Percentiles rank a stretch among this genome's conserved stretches.
These are phyloP conservation scores for Drosophila crucigera DNA, from an alignment of 2,888 invertebrate species.

Conservation along the genomic window DNA sequence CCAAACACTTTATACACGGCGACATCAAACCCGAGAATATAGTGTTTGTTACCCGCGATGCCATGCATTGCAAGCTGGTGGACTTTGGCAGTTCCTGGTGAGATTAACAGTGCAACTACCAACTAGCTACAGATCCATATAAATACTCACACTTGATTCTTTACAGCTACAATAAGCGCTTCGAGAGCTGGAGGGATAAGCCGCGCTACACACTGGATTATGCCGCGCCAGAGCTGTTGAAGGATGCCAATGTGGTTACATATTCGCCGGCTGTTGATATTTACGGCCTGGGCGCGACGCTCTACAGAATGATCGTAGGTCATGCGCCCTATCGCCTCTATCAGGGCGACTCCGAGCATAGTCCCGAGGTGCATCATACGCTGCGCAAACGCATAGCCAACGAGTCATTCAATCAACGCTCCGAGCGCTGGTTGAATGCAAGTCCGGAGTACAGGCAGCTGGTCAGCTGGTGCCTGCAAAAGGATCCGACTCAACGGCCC, in stretches of 20 bases:
- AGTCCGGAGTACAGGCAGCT: constrained; percentile 68
- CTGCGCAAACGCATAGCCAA: constrained; percentile 76
- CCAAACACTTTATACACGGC: constrained; percentile 93
- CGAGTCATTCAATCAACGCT: constrained; percentile 73
- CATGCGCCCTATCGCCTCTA: constrained; percentile 90
- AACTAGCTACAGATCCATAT: not conserved
- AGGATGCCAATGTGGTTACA: constrained; percentile 76
- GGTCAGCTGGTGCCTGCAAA: constrained; percentile 75
- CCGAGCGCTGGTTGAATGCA: constrained; percentile 74
- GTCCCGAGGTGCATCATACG: constrained; percentile 44
- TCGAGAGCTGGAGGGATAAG: constrained; percentile 85
- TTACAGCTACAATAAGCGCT: constrained; percentile 68
- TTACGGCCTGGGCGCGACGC: constrained; percentile 97
- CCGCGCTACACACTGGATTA: constrained; percentile 96
- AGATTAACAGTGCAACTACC: constrained; percentile 6
- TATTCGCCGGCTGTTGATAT: constrained; percentile 98
- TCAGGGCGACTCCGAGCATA: constrained; percentile 55
- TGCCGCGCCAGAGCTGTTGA: constrained; percentile 97
- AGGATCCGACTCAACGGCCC: constrained; percentile 73
- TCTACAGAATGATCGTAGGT: constrained; percentile 91
- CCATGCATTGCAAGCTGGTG: constrained; percentile 90
- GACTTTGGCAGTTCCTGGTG: constrained; percentile 96
- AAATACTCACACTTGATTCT: not conserved
- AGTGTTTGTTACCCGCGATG: constrained; percentile 71
- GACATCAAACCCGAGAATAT: constrained; percentile 96